Base-by-base conservation (phyloP, 2,888 invertebrate genomes). In the Pandemis heparana region DNA sequence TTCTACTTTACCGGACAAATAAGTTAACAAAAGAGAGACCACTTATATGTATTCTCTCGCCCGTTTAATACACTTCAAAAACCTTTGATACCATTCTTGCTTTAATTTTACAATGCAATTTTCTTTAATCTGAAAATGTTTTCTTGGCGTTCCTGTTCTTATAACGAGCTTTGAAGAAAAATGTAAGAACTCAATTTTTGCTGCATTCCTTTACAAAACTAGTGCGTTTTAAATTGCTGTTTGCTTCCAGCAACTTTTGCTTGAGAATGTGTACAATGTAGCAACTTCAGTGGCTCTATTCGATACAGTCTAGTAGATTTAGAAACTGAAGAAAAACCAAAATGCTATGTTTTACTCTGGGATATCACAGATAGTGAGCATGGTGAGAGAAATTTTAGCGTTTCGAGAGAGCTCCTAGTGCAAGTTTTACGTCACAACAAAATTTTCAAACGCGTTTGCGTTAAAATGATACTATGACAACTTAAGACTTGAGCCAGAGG, bases 191-290 rank as follows among this genome's bases (percentile, higher is more conserved):
- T 38, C 16, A 0, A 38, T 10, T 14, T 46, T 12, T n/a, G 38
- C 38, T 38, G 48, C 48, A 38, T 39, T 48, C 14, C 5, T 51
- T 7, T 23, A 14, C 63, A 48, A 38, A 48, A 51, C 51, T 51
- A 51, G 48, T n/a, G 48, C 32, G 5, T 51, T 51, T 65, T 51
- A 51, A 65, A 51, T 65, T 65, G 38, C 46, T 14, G 14, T 63
- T 63, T 46, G 46, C 38, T 38, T 23, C n/a, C 65, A 23, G 9
- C 7, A 46, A 32, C 23, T 38, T 63, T 48, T 32, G 10, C 14
- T 32, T 65, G 51, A 51, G 38, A 65, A 38, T 16, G 10, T 65
- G 48, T 16, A 51, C 8, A 38, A 48, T 65, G 12, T 32, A 9
- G 38, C 16, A 56, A 64, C 32, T 48, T 48, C 3, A 32, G 0